phyloP scores from a whole-genome alignment of 2,888 invertebrate species.

The Rhyacophila evoluta region DNA sequence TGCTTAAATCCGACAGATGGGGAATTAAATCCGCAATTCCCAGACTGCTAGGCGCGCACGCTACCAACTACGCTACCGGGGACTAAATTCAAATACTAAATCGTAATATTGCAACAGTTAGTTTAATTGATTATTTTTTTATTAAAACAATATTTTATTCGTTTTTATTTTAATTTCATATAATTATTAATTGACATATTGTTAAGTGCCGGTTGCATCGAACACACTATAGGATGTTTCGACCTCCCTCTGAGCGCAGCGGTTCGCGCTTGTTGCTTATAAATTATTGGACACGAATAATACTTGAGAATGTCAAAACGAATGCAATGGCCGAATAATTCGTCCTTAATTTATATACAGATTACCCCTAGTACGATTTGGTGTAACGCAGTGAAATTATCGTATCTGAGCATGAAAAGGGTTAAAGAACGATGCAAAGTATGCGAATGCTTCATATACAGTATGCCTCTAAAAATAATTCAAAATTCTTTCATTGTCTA shows the following conservation, averaged over 20 bases:
- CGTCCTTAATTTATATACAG: slow-evolving; percentile 48
- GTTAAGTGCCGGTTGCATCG: not conserved
- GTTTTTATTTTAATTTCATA: too few species aligned
- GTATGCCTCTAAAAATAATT: too few species aligned
- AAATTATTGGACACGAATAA: slow-evolving; percentile 48
- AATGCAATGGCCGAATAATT: slow-evolving; percentile 35
- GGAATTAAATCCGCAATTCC: too few species aligned
- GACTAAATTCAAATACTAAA: too few species aligned
- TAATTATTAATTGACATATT: not conserved
- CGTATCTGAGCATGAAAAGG: slow-evolving; percentile 21
- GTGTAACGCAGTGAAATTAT: slow-evolving; percentile 36
- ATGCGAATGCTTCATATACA: not conserved
- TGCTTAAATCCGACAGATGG: too few species aligned
- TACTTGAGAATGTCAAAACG: slow-evolving; percentile 39
- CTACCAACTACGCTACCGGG: too few species aligned
- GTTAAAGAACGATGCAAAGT: not conserved
- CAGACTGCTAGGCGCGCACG: too few species aligned
- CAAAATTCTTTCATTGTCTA: too few species aligned
- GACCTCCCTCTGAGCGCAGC: slow-evolving; percentile 48
- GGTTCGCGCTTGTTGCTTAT: slow-evolving; percentile 43
- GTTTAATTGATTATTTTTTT: too few species aligned
- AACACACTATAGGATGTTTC: not conserved
- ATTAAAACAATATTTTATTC: too few species aligned
- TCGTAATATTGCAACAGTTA: too few species aligned
- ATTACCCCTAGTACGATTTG: slow-evolving; percentile 32